phyloP scores from a whole-genome alignment of 1,140 invertebrate genomes.

The Trichogramma pretiosum region DNA sequence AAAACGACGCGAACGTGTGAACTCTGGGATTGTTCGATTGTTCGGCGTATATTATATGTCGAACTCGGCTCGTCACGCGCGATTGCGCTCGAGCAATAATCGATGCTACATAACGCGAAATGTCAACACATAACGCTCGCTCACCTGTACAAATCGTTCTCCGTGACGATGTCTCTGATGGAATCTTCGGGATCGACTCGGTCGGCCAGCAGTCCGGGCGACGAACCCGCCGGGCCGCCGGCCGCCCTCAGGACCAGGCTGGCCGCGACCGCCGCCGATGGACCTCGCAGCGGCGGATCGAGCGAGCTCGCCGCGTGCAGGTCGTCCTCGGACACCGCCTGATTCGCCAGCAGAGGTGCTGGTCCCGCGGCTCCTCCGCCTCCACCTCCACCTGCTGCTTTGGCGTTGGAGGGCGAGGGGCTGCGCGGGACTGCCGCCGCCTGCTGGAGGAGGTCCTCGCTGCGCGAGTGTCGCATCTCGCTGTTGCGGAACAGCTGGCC shows the following conservation, averaged over 20 bases:
- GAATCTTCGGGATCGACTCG: slow-evolving; percentile 55
- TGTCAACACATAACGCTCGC: no score
- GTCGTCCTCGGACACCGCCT: slow-evolving; percentile 40
- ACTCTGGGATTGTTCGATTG: no score
- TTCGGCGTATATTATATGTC: no score
- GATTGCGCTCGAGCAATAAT: no score
- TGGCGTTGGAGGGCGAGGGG: slow-evolving; percentile 24
- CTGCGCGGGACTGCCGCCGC: slow-evolving; percentile 25
- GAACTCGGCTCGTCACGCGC: no score
- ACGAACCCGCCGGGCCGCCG: slow-evolving; percentile 20
- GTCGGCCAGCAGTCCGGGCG: slow-evolving; percentile 30
- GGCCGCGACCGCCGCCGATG: slow-evolving; percentile 3
- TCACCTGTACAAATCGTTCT: slow-evolving; percentile 57
- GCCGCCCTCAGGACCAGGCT: neutral
- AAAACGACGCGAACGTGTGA: no score
- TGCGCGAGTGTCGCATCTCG: slow-evolving; percentile 40
- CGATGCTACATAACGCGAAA: no score
- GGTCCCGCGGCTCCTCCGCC: no score
- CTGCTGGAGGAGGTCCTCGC: slow-evolving; percentile 35
- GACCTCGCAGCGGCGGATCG: slow-evolving; percentile 12
- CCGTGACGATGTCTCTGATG: slow-evolving; percentile 55
- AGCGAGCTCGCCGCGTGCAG: slow-evolving; percentile 40
- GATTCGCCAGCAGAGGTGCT: slow-evolving; percentile 28
- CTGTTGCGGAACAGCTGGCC: slow-evolving; percentile 28
- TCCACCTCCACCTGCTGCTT: no score